These are phyloP conservation scores for Meda fulgida DNA, from an alignment of 2,797 vertebrate species.

Conservation along the genomic window DNA sequence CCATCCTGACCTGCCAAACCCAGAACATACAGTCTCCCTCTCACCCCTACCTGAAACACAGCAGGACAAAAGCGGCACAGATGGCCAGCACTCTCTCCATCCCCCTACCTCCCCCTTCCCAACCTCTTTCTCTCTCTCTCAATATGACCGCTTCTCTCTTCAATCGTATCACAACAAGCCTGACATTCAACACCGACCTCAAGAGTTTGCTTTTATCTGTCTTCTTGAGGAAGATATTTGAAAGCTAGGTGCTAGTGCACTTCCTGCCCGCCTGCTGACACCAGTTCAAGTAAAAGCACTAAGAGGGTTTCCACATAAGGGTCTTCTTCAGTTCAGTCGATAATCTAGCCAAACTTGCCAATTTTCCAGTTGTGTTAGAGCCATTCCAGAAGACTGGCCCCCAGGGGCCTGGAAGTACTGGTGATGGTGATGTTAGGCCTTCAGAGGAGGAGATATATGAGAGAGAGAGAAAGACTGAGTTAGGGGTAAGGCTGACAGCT, in stretches of 20 bases:
- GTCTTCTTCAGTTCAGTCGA: neutral
- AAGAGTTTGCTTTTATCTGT: slow-evolving; percentile 65
- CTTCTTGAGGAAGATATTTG: neutral
- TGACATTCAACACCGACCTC: slow-evolving; percentile 77
- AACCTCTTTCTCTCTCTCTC: slow-evolving; percentile 56
- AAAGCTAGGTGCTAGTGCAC: neutral
- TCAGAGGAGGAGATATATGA: slow-evolving; percentile 51
- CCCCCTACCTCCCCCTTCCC: neutral
- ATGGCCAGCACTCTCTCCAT: slow-evolving; percentile 33
- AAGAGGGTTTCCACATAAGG: neutral
- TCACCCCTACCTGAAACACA: slow-evolving; percentile 47
- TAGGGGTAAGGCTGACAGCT: slow-evolving; percentile 39
- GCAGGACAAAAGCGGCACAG: slow-evolving; percentile 59
- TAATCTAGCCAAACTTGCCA: neutral
- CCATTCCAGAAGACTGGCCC: slow-evolving; percentile 15
- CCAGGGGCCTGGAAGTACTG: neutral
- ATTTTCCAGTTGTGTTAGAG: slow-evolving; percentile 18
- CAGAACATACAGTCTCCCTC: slow-evolving; percentile 39
- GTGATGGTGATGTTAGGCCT: slow-evolving; percentile 38
- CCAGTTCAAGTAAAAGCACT: slow-evolving; percentile 20
- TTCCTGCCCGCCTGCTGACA: slow-evolving; percentile 5
- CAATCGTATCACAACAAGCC: slow-evolving; percentile 64
- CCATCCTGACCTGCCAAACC: slow-evolving; percentile 45
- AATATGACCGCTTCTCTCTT: slow-evolving; percentile 61
- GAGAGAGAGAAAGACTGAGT: slow-evolving; percentile 34